These are phyloP conservation scores for Drosophila kuntzei DNA, from an alignment of 2,888 invertebrate species.

Conservation along the genomic window DNA sequence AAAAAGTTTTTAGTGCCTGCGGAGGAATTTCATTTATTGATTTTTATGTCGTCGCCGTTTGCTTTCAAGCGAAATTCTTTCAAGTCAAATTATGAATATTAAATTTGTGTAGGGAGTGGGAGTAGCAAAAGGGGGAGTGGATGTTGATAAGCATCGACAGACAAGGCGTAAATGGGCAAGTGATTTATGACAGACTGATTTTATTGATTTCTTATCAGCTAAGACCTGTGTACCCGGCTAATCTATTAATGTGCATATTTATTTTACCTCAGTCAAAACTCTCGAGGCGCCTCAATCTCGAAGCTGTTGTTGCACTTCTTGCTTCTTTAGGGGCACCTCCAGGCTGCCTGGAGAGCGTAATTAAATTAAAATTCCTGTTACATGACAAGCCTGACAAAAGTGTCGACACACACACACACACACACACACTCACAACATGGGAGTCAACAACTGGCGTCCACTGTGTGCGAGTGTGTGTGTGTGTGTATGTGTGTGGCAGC, in stretches of 20 bases:
- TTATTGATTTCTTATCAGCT: constrained; percentile 75
- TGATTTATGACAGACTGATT: constrained; percentile 68
- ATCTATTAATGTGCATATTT: constrained; percentile 65
- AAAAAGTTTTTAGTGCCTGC: constrained; percentile 55
- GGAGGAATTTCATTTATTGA: constrained; percentile 62
- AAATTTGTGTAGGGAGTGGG: constrained; percentile 27
- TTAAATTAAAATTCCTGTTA: constrained; percentile 80
- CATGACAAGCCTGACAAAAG: constrained; percentile 73
- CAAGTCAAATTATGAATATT: constrained; percentile 77
- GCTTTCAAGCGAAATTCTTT: constrained; percentile 54
- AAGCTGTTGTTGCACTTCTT: constrained; percentile 8
- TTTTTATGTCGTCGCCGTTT: constrained; percentile 54
- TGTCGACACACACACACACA: constrained; percentile 61
- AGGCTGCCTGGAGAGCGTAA: constrained; percentile 59
- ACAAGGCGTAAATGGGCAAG: constrained; percentile 53
- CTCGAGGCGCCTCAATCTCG: constrained; percentile 37
- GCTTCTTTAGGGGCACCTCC: constrained; percentile 2
- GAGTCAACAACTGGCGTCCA: constrained; percentile 56
- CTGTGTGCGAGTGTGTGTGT: constrained; percentile 32
- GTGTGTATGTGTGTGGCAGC: constrained; percentile 43
- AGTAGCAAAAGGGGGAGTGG: neutral
- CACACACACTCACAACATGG: constrained; percentile 29
- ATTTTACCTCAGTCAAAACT: constrained; percentile 17
- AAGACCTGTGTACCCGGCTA: constrained; percentile 37
- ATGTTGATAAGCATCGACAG: constrained; percentile 66